Evolutionary conservation across 2,113 vertebrate genomes (phyloP).

Genomic region (Atractosteus spatula): DNA sequence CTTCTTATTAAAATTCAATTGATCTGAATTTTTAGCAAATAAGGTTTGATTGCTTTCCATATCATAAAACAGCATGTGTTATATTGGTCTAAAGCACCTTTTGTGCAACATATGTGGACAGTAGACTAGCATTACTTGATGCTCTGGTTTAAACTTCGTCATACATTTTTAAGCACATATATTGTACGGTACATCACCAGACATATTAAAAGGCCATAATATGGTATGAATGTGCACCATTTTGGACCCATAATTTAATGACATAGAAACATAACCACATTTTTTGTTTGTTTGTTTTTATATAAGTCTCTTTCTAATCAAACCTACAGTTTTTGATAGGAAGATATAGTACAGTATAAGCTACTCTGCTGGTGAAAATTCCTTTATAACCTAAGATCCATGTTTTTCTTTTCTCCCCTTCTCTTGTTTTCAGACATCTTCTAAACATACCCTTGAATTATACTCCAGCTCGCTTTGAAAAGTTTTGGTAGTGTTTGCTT

Average conservation of each 20-base stretch:
- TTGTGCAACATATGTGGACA: conserved; percentile 87
- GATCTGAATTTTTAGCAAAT: conserved; percentile 98
- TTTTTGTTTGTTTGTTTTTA: too few species aligned
- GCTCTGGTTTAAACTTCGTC: conserved; percentile 75
- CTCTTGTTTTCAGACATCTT: conserved; percentile 54
- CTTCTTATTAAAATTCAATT: conserved; percentile 98
- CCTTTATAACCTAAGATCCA: too few species aligned
- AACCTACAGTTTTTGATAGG: too few species aligned
- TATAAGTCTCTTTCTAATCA: too few species aligned
- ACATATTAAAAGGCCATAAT: too few species aligned
- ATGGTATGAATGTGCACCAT: too few species aligned
- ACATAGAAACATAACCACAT: too few species aligned
- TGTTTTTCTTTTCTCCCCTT: conserved; percentile 33
- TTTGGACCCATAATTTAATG: too few species aligned
- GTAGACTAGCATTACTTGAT: conserved; percentile 87
- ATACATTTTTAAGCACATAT: conserved; percentile 47
- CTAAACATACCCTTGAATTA: conserved; percentile 63
- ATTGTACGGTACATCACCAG: too few species aligned
- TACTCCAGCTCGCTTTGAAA: conserved; percentile 63
- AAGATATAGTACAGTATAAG: too few species aligned
- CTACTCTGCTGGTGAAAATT: too few species aligned
- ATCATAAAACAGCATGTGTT: conserved; percentile 91
- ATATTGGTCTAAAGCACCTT: conserved; percentile 92
- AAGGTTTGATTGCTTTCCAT: conserved; percentile 93
- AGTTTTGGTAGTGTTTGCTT: conserved; percentile 22